Percentiles rank a stretch among this genome's conserved stretches.
Conservation (phyloP, 2,888 invertebrate genomes). For the Pilophorus perplexus region DNA sequence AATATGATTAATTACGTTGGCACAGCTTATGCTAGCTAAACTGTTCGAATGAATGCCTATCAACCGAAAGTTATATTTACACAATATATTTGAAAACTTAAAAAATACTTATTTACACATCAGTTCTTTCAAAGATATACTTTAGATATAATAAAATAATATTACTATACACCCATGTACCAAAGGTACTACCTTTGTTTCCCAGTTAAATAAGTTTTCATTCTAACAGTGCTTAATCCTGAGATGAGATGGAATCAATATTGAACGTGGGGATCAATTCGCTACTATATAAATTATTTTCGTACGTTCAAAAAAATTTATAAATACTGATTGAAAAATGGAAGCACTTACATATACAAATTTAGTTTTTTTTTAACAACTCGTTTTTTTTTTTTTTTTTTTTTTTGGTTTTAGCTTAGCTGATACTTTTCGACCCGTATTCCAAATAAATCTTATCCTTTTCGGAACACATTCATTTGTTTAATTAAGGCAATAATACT, state of each 20-base stretch:
- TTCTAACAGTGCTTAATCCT: neutral
- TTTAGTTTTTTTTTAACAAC: too few species aligned
- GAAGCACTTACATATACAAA: slow-evolving; percentile 30
- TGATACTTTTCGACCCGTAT: too few species aligned
- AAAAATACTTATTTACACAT: neutral
- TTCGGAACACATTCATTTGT: too few species aligned
- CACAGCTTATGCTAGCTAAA: slow-evolving; percentile 2
- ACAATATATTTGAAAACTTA: neutral
- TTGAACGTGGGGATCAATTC: too few species aligned
- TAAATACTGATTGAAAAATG: slow-evolving; percentile 29
- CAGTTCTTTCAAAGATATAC: neutral
- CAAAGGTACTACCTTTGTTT: neutral
- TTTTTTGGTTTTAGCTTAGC: too few species aligned
- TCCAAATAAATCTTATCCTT: too few species aligned
- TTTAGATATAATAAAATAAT: neutral
- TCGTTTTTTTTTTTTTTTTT: too few species aligned
- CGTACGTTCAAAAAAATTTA: too few species aligned
- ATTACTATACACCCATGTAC: too few species aligned
- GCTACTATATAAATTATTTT: too few species aligned
- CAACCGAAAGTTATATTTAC: neutral
- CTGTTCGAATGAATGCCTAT: slow-evolving; percentile 3
- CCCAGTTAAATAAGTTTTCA: neutral
- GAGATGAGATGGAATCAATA: too few species aligned
- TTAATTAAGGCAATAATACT: neutral
- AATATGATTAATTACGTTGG: neutral